Base-by-base conservation (phyloP, 2,888 invertebrate genomes). In the Pachycephus smyrnensis region DNA sequence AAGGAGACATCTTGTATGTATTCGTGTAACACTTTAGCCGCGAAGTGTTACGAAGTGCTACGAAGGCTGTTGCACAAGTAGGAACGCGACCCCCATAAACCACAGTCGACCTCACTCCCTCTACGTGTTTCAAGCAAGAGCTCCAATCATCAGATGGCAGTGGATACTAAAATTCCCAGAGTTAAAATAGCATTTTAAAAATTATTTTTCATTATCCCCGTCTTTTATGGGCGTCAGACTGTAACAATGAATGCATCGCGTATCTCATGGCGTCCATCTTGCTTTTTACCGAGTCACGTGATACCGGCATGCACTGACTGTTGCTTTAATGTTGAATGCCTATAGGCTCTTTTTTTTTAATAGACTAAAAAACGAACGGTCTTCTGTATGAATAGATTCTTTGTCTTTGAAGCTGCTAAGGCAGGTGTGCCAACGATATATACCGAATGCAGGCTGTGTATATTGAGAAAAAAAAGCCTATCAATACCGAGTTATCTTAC, bases 61-160 rank as follows among this genome's bases (percentile, higher is more conserved):
- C 71, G 71, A 31, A 33, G 71, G 82, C 23, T 55, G 55, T 86
- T 86, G 83, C 80, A 81, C 83, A 83, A 86, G 82, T 83, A 82
- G 81, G 80, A 85, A 85, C 82, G 82, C 82, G 82, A 83, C 84
- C 85, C 85, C 84, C 83, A 83, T 86, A 86, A 86, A 86, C 78
- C 83, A 85, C 79, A 81, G 82, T 81, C 81, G 84, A 86, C 86
- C 85, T 83, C 83, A 80, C 80, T 82, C 80, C 82, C 82, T 83
- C 80, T 78, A 73, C 35, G 75, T 73, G 76, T 75, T 75, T 69
- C 31, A 76, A 69, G 73, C 32, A 73, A 76, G n/a, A 40, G 74
- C 31, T 32, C n/a, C 32, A 76, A 77, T 40, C 9, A 9, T 55
- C 55, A 15, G 6, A 55, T 23, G 6, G 6, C 23, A 55, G 23